Evolutionary conservation across 2,113 vertebrate genomes (phyloP).

Genomic region (Phylloscopus trochiloides): DNA sequence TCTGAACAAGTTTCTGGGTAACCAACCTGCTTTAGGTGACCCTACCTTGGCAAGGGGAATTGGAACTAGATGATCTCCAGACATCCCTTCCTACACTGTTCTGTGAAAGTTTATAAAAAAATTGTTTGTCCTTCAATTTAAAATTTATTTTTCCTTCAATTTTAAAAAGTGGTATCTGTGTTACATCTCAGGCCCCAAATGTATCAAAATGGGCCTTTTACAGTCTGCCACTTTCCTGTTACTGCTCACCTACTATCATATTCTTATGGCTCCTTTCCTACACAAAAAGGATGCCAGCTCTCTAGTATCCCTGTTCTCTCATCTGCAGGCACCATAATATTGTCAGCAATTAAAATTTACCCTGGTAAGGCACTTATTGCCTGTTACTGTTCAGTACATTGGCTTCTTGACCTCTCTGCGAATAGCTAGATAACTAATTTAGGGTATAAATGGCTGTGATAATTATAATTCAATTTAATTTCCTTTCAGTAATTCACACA

Average conservation of each 20-base stretch:
- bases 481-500: constrained; percentile 24
- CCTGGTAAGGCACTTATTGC: constrained; percentile 30
- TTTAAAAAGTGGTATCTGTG: not conserved
- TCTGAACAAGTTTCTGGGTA: rapidly evolving
- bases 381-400: constrained; percentile 9
- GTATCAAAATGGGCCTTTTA: not conserved
- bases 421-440: constrained; percentile 49
- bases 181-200: not conserved
- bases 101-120: not conserved
- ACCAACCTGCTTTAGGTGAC: not conserved
- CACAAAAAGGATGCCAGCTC: not conserved
- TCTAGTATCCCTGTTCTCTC: not conserved
- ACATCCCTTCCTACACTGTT: not conserved
- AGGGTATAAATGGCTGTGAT: constrained; percentile 12
- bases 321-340: not conserved
- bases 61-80: not conserved
- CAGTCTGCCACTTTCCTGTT: not conserved
- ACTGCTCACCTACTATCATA: not conserved
- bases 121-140: not conserved
- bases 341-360: constrained; percentile 23
- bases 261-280: not conserved
- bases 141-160: not conserved
- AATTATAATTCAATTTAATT: constrained; percentile 54
- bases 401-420: not conserved
- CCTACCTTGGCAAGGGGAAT: not conserved